Base-by-base conservation (phyloP, 2,113 vertebrate genomes). In the Stegastes partitus region DNA sequence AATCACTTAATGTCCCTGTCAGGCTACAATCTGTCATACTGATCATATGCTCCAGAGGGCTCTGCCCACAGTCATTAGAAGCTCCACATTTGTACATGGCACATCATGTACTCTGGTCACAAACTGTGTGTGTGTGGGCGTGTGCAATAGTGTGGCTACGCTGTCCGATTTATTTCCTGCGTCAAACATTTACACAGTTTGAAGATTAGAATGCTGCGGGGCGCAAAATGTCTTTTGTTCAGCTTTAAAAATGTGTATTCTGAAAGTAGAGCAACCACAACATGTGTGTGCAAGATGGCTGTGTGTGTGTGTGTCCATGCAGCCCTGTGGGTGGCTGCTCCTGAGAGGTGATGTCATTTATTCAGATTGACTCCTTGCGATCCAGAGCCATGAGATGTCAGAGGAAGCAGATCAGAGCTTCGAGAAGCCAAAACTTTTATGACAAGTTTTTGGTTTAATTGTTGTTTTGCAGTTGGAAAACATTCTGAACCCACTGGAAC, bases 1-100 rank as follows among this genome's bases (percentile, higher is more conserved):
- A 84, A 49, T 86, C 73, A 82, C 72, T 78, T 77, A 67, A 80
- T 82, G 56, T 71, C 12, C 22, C 82, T 81, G 47, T 66, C 66
- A 72, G 82, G 22, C 28, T 64, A 28, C 68, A 81, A 71, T 88
- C 73, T 88, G 87, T 89, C 87, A 89, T 15, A 53, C 57, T 75
- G 61, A 83, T 85, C 71, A 67, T 66, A 62, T 68, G 67, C 69
- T 77, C 69, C 78, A 49, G 23, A 69, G 65, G 65, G 19, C 67
- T 84, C 68, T 59, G 79, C 83, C 87, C 64, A 77, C 66, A 83
- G 68, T 31, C 76, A 77, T 84, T 82, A 63, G 72, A 77, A 25
- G 71, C 54, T 25, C 21, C 66, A 70, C 49, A 61, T 88, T 23
- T 65, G 23, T 26, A 68, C 62, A 68, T 37, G 37, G 9, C 34